phyloP scores from a whole-genome alignment of 2,113 vertebrate genomes.

The Entelurus aequoreus region DNA sequence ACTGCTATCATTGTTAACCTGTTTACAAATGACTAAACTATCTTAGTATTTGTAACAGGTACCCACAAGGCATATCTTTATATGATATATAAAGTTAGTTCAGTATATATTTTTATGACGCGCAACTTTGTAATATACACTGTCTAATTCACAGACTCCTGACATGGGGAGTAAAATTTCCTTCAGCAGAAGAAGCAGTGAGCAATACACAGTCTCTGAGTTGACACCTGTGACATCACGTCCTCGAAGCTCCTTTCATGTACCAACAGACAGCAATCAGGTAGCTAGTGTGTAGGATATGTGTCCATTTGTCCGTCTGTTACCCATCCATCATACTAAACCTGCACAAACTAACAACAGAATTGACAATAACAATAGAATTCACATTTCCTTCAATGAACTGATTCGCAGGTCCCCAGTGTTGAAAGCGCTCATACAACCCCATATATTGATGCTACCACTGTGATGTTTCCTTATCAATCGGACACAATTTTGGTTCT shows the following conservation, averaged over 20 bases:
- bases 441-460: too few species aligned
- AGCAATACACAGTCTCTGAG: constrained; percentile 51
- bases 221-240: constrained; percentile 41
- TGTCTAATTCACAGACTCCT: constrained; percentile 48
- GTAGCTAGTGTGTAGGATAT: constrained; percentile 33
- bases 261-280: constrained; percentile 49
- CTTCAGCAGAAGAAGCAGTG: constrained; percentile 52
- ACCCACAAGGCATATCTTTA: not conserved
- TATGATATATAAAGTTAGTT: not conserved
- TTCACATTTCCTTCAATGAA: too few species aligned
- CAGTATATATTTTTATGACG: not conserved
- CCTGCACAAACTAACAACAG: too few species aligned
- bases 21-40: too few species aligned
- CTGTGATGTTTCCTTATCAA: too few species aligned
- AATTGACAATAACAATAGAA: too few species aligned
- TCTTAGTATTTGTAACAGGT: not conserved
- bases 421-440: too few species aligned
- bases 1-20: too few species aligned
- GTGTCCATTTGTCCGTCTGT: not conserved
- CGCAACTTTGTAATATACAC: constrained; percentile 23
- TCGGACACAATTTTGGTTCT: too few species aligned
- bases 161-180: constrained; percentile 67
- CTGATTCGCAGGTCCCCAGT: too few species aligned
- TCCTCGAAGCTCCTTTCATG: constrained; percentile 31
- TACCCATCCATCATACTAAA: not conserved